These are phyloP conservation scores for Drosophila phalerata DNA, from an alignment of 2,888 invertebrate species.

Conservation along the genomic window DNA sequence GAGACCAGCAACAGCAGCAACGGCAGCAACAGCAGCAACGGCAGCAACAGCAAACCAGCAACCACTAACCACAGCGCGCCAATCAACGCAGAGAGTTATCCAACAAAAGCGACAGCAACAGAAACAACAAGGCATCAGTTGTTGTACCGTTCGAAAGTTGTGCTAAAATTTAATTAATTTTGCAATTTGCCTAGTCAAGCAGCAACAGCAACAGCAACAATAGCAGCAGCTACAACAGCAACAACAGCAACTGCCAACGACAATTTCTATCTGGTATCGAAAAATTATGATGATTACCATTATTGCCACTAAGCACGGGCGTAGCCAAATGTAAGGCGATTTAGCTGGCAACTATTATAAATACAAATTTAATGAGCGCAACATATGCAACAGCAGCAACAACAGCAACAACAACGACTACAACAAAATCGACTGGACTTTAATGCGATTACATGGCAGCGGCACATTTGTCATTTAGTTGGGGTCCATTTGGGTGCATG, in stretches of 20 bases:
- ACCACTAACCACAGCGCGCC: conserved; percentile 70
- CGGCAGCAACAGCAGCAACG: conserved; percentile 10
- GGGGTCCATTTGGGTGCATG: conserved; percentile 51
- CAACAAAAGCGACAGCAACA: conserved; percentile 51
- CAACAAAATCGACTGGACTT: conserved; percentile 55
- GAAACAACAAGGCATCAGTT: conserved; percentile 35
- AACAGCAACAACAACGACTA: conserved; percentile 28
- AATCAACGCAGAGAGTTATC: conserved; percentile 72
- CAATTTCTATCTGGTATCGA: conserved; percentile 66
- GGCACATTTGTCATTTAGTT: conserved; percentile 75
- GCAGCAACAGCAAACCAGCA: conserved; percentile 34
- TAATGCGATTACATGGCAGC: conserved; percentile 80
- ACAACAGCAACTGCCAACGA: conserved; percentile 28
- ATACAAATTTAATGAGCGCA: conserved; percentile 80
- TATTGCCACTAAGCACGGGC: conserved; percentile 72
- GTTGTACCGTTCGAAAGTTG: conserved; percentile 71
- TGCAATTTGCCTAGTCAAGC: conserved; percentile 72
- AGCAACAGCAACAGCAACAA: conserved; percentile 21
- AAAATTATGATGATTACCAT: conserved; percentile 77
- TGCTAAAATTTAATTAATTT: conserved; percentile 80
- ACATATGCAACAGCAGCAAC: conserved; percentile 71
- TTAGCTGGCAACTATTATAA: conserved; percentile 71
- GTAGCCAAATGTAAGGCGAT: conserved; percentile 77
- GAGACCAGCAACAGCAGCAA: conserved; percentile 12
- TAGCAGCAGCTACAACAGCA: background rate